Evolutionary conservation across 2,113 vertebrate species (phyloP).

Genomic region (Daphoenositta chrysoptera): DNA sequence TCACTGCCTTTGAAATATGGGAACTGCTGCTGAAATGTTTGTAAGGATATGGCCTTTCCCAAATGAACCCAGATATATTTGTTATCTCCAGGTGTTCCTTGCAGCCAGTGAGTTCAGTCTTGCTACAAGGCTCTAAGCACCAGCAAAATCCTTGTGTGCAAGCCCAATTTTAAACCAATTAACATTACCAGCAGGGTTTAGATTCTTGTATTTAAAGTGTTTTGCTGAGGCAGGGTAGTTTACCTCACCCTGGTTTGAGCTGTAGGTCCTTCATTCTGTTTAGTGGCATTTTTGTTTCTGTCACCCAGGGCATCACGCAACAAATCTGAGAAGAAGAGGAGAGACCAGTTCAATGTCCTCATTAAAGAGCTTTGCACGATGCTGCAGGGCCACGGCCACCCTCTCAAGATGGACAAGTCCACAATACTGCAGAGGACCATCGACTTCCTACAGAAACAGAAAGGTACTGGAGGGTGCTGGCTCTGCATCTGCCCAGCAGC

Average conservation of each 20-base stretch:
- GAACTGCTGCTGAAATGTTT: not conserved
- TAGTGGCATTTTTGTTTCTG: not conserved
- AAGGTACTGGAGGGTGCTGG: conserved; percentile 74
- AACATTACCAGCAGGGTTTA: not conserved
- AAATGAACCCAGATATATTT: not conserved
- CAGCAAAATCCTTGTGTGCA: not conserved
- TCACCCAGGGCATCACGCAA: conserved; percentile 77
- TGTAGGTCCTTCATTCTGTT: not conserved
- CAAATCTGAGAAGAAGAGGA: conserved; percentile 84
- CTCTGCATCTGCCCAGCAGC: not conserved
- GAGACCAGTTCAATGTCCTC: conserved; percentile 82
- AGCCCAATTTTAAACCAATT: not conserved
- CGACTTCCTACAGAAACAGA: conserved; percentile 83
- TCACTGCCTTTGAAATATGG: not conserved
- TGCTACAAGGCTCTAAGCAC: not conserved
- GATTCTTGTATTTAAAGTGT: not conserved
- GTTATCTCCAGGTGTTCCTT: not conserved
- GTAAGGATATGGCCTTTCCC: not conserved
- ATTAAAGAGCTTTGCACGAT: conserved; percentile 84
- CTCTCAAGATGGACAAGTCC: conserved; percentile 84
- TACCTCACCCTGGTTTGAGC: not conserved
- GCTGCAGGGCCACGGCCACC: conserved; percentile 83
- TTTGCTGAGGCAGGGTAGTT: not conserved
- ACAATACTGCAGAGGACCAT: conserved; percentile 82
- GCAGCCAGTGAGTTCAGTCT: not conserved